Conservation (phyloP, 37 sponge, comb jelly and placozoan species). For the Cladorhizidae sp. region DNA sequence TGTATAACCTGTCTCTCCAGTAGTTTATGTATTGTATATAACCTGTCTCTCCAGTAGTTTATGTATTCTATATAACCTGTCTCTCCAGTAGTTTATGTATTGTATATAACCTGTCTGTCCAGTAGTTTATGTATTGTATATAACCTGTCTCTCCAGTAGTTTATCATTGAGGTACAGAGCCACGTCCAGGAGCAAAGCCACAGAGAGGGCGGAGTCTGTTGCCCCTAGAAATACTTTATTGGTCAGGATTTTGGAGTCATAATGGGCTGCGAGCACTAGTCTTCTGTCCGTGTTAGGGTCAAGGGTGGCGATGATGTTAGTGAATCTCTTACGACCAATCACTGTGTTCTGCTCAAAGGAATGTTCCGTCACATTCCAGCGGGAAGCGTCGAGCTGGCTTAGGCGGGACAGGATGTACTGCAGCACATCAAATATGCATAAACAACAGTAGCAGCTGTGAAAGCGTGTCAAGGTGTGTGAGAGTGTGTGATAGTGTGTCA, state of each 20-base stretch:
- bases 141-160: conserved; percentile 57
- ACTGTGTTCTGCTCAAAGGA: conserved; percentile 75
- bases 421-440: neutral
- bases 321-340: conserved; percentile 72
- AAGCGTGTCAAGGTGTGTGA: conserved; percentile 31
- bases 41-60: no score
- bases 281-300: conserved; percentile 76
- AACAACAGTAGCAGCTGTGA: neutral
- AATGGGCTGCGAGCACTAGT: conserved; percentile 86
- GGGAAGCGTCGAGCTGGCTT: conserved; percentile 62
- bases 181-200: conserved; percentile 91
- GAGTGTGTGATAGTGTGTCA: conserved; percentile 17
- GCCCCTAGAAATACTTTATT: conserved; percentile 84
- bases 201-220: conserved; percentile 97
- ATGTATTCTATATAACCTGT: no score
- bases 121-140: no score
- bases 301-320: conserved; percentile 93
- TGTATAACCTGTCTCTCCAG: no score
- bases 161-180: conserved; percentile 73
- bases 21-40: no score
- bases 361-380: conserved; percentile 85
- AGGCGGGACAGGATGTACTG: conserved; percentile 83
- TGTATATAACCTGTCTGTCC: no score
- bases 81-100: no score
- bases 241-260: conserved; percentile 82